Evolutionary conservation across 2,113 vertebrate species (phyloP).

Genomic region (Morone saxatilis): DNA sequence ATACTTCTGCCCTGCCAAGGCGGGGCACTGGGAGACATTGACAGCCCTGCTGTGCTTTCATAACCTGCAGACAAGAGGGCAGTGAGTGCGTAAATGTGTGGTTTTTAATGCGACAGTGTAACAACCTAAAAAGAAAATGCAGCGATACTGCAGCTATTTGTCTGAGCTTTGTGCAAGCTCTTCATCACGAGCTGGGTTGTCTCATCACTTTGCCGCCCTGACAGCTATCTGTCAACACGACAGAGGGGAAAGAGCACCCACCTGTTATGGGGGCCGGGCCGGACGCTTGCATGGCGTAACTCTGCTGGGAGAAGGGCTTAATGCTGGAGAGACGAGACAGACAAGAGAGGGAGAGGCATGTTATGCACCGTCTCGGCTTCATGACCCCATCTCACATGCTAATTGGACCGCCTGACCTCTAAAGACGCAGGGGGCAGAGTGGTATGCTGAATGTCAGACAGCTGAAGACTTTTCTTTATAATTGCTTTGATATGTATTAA

Average conservation of each 20-base stretch:
- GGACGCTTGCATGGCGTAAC: conserved; percentile 90
- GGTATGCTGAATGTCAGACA: conserved; percentile 60
- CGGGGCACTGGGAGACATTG: conserved; percentile 87
- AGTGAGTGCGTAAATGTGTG: conserved; percentile 8
- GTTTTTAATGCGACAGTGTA: conserved; percentile 1
- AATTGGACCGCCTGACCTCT: conserved; percentile 74
- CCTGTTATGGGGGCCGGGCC: conserved; percentile 90
- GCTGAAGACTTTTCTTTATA: conserved; percentile 67
- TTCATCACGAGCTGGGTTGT: conserved; percentile 30
- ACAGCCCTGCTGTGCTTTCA: conserved; percentile 88
- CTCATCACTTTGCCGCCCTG: conserved; percentile 42
- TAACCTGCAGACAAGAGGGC: conserved; percentile 84
- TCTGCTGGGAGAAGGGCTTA: conserved; percentile 95
- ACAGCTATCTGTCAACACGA: conserved; percentile 67
- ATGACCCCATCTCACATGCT: conserved; percentile 66
- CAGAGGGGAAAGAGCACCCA: conserved; percentile 70
- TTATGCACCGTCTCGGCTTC: conserved; percentile 65
- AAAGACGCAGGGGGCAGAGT: conserved; percentile 55
- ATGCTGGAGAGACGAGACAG: conserved; percentile 85
- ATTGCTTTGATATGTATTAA: conserved; percentile 59
- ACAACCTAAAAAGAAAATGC: conserved; percentile 20
- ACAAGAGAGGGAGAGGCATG: conserved; percentile 62
- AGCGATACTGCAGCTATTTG: conserved; percentile 32
- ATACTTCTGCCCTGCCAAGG: conserved; percentile 95
- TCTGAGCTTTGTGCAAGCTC: conserved; percentile 31